phyloP scores from a whole-genome alignment of 2,113 vertebrate genomes.

The Seriola quinqueradiata region DNA sequence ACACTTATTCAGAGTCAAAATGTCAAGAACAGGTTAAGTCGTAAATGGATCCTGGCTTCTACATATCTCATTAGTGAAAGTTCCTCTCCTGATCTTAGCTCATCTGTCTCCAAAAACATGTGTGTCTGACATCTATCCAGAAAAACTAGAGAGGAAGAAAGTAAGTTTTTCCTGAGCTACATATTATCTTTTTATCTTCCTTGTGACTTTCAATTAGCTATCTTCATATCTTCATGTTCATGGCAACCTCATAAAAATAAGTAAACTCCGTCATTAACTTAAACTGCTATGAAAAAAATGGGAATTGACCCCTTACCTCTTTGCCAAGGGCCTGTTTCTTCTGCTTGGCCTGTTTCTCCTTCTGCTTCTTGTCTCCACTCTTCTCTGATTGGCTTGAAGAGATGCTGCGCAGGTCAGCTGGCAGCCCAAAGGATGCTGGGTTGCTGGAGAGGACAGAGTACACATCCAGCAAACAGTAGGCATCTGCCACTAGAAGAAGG shows the following conservation, averaged over 20 bases:
- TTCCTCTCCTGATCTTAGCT: not conserved
- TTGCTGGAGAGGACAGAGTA: constrained; percentile 83
- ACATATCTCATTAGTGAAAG: not conserved
- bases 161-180: not conserved
- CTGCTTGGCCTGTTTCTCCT: constrained; percentile 66
- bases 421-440: constrained; percentile 80
- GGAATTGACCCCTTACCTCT: constrained; percentile 63
- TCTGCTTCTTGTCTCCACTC: constrained; percentile 67
- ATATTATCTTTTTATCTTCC: not conserved
- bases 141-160: not conserved
- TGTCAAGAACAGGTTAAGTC: not conserved
- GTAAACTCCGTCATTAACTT: not conserved
- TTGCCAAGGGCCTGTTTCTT: constrained; percentile 29
- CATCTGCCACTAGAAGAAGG: constrained; percentile 82
- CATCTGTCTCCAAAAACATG: not conserved
- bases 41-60: not conserved
- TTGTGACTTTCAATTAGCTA: not conserved
- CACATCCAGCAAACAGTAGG: constrained; percentile 90
- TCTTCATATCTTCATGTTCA: not conserved
- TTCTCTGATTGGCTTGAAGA: constrained; percentile 57
- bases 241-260: not conserved
- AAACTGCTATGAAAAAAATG: not conserved
- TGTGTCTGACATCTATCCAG: not conserved
- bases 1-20: not conserved
- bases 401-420: constrained; percentile 69